These are phyloP conservation scores for Altica lythri DNA, from an alignment of 2,888 invertebrate genomes.

Conservation along the genomic window DNA sequence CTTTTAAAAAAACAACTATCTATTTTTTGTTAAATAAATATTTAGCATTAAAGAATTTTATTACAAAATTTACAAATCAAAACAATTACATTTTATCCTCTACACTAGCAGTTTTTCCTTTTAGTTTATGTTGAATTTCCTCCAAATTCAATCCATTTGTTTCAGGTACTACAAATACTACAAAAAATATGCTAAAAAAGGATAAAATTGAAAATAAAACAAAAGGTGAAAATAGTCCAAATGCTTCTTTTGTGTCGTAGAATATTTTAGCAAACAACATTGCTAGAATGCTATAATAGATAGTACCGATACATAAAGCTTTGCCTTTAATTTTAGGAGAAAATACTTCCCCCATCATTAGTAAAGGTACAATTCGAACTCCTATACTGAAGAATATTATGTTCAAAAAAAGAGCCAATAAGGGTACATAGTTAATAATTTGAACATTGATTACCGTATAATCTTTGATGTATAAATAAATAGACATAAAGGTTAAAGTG, in stretches of 20 bases:
- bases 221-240: constrained; percentile 58
- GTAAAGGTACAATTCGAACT: constrained; percentile 60
- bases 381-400: constrained; percentile 61
- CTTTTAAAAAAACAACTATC: no score
- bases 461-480: constrained; percentile 57
- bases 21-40: no score
- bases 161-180: constrained; percentile 58
- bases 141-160: constrained; percentile 61
- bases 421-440: constrained; percentile 55
- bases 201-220: constrained; percentile 57
- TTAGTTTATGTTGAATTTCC: constrained; percentile 56
- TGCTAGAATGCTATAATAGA: constrained; percentile 59
- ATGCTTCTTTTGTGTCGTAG: constrained; percentile 52
- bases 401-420: constrained; percentile 58
- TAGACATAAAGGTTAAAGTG: constrained; percentile 54
- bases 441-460: constrained; percentile 49
- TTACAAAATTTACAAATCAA: no score
- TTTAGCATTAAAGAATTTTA: no score
- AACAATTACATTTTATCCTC: no score
- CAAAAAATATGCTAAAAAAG: constrained; percentile 54
- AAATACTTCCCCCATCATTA: constrained; percentile 62
- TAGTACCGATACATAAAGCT: constrained; percentile 62
- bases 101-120: no score
- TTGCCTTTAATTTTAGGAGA: constrained; percentile 62
- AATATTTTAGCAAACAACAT: constrained; percentile 59